These are phyloP conservation scores for Tillus elongatus DNA, from an alignment of 2,888 invertebrate genomes.

Conservation along the genomic window DNA sequence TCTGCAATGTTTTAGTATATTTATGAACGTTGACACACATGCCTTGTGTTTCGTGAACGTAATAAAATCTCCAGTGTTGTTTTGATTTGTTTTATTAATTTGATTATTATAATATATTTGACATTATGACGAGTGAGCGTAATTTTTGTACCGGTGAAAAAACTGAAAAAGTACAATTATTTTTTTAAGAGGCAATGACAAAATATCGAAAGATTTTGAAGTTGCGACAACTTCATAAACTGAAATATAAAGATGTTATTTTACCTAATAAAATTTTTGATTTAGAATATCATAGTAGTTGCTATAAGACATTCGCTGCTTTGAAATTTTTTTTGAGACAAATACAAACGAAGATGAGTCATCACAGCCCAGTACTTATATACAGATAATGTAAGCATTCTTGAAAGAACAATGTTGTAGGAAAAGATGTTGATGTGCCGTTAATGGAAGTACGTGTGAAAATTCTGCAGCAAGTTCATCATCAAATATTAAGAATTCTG, in stretches of 20 bases:
- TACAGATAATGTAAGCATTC: slow-evolving; percentile 6
- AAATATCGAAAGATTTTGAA: slow-evolving; percentile 6
- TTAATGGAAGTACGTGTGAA: background rate
- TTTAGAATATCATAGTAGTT: background rate
- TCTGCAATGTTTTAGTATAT: no score
- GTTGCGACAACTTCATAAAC: slow-evolving; percentile 4
- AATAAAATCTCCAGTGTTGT: slow-evolving; percentile 2
- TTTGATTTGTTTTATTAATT: no score
- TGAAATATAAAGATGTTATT: slow-evolving; percentile 1
- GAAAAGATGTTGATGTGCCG: background rate
- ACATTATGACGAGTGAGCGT: no score
- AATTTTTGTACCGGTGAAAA: no score
- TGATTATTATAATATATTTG: no score
- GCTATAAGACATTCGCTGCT: background rate
- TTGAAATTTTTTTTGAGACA: background rate
- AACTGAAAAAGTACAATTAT: no score
- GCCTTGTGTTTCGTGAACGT: background rate
- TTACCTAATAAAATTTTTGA: slow-evolving; percentile 3
- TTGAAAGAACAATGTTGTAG: slow-evolving; percentile 6
- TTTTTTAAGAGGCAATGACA: slow-evolving; percentile 11
- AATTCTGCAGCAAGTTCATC: slow-evolving; percentile 7
- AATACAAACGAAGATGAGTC: no score
- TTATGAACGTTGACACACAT: background rate
- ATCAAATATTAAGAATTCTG: slow-evolving; percentile 8
- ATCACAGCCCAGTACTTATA: no score